phyloP scores from a whole-genome alignment of 2,797 vertebrate genomes.

The Limosa lapponica region DNA sequence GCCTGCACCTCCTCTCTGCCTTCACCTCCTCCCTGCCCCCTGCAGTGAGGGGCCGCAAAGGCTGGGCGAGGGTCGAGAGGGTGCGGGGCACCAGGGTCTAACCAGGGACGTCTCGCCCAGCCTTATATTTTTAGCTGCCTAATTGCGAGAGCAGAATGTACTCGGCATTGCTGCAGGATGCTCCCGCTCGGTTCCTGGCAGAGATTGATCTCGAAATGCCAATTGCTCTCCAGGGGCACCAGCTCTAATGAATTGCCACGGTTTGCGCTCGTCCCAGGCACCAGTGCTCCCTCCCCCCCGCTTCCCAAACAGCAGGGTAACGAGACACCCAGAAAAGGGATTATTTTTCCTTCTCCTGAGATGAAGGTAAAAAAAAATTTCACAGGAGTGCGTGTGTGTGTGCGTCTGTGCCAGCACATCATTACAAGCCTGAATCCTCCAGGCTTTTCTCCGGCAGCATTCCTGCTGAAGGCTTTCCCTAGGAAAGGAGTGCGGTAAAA shows the following conservation, averaged over 20 bases:
- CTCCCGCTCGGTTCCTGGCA: slow-evolving; percentile 47
- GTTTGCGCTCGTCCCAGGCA: neutral
- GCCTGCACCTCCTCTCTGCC: neutral
- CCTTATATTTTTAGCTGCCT: slow-evolving; percentile 66
- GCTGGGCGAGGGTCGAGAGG: rapidly evolving
- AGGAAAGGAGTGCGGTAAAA: neutral
- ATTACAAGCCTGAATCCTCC: neutral
- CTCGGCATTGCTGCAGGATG: slow-evolving; percentile 52
- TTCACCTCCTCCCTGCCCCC: neutral
- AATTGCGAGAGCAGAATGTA: slow-evolving; percentile 61
- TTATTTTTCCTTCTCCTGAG: neutral
- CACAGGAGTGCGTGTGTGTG: neutral
- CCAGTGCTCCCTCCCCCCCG: neutral
- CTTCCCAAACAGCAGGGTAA: neutral
- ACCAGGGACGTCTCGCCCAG: neutral
- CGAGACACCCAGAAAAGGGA: neutral
- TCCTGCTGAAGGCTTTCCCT: neutral
- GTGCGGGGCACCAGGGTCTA: neutral
- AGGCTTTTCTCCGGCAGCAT: neutral
- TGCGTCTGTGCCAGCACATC: neutral
- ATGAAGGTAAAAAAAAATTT: slow-evolving; percentile 5
- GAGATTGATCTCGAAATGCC: slow-evolving; percentile 73
- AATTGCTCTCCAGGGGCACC: slow-evolving; percentile 59
- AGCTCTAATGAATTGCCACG: slow-evolving; percentile 53
- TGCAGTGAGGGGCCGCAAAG: neutral